A percentile compares a stretch with the other conserved stretches of the same genome.
These are phyloP conservation scores for Syritta pipiens DNA, from an alignment of 2,888 invertebrate genomes.

Conservation along the genomic window DNA sequence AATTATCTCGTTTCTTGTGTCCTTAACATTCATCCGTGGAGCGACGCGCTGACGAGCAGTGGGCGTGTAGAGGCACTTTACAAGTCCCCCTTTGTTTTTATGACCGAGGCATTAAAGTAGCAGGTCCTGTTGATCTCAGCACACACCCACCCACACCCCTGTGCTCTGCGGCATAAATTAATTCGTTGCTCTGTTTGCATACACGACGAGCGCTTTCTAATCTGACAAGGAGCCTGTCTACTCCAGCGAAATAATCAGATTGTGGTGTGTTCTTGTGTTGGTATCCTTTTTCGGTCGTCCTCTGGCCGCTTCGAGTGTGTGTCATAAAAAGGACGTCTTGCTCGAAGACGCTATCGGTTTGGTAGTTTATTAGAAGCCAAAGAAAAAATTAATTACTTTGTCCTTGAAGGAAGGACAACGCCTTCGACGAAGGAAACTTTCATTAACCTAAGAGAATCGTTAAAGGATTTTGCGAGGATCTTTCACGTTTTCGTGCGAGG, in stretches of 20 bases:
- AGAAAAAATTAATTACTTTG: conserved; percentile 65
- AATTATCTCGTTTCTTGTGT: conserved; percentile 62
- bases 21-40: conserved; percentile 44
- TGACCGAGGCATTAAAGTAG: conserved; percentile 44
- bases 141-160: too few species aligned
- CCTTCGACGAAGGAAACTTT: conserved; percentile 33
- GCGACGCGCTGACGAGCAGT: not conserved
- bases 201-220: conserved; percentile 58
- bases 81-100: conserved; percentile 57
- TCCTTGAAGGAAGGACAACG: conserved; percentile 36
- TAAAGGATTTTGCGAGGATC: conserved; percentile 38
- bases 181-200: conserved; percentile 55
- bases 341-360: conserved; percentile 18
- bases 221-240: conserved; percentile 47
- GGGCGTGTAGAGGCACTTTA: conserved; percentile 29
- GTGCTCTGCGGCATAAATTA: conserved; percentile 56
- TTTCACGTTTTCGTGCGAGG: not conserved
- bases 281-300: conserved; percentile 20
- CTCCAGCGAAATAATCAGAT: conserved; percentile 59
- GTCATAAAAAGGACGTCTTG: conserved; percentile 38
- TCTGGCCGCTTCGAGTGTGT: conserved; percentile 15
- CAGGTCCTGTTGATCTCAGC: conserved; percentile 25
- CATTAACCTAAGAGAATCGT: conserved; percentile 60
- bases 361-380: conserved; percentile 51
- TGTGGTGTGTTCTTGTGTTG: conserved; percentile 36